A percentile compares a stretch with the other conserved stretches of the same genome.
Evolutionary conservation across 1,140 invertebrate species (phyloP).

Genomic region (Bombus terrestris): DNA sequence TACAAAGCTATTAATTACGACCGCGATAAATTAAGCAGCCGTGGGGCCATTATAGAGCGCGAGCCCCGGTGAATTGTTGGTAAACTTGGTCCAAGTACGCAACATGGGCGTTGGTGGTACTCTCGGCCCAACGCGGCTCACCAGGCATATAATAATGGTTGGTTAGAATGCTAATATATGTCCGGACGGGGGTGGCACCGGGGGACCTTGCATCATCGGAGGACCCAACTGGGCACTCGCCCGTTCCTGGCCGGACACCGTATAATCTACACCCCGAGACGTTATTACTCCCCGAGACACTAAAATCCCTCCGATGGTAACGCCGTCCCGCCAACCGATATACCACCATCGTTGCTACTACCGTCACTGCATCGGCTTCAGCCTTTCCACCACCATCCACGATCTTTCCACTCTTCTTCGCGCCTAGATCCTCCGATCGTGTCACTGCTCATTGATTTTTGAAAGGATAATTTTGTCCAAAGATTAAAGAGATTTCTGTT

Average conservation of each 20-base stretch:
- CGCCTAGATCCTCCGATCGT: too few relatives aligned
- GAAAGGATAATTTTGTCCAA: too few relatives aligned
- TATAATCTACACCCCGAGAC: conserved; percentile 82
- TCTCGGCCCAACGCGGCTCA: conserved; percentile 79
- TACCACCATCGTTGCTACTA: conserved; percentile 15
- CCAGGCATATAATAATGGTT: conserved; percentile 82
- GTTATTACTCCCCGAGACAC: conserved; percentile 82
- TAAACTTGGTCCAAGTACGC: conserved; percentile 83
- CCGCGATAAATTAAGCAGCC: conserved; percentile 82
- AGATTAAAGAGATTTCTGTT: too few relatives aligned
- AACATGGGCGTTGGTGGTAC: conserved; percentile 77
- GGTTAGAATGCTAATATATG: conserved; percentile 84
- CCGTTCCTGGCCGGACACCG: conserved; percentile 79
- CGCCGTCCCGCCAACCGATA: conserved; percentile 37
- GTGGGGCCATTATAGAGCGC: conserved; percentile 81
- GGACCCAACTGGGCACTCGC: conserved; percentile 82
- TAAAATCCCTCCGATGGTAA: conserved; percentile 75
- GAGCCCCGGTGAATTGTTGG: conserved; percentile 82
- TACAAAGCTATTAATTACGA: conserved; percentile 83
- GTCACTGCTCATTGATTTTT: too few relatives aligned
- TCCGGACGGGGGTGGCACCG: conserved; percentile 79
- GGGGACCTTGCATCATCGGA: conserved; percentile 83
- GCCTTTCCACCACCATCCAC: neutral
- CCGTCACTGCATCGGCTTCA: conserved; percentile 20
- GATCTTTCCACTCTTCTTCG: neutral